Conservation (phyloP, 2,113 vertebrate species). For the Corythoichthys intestinalis region DNA sequence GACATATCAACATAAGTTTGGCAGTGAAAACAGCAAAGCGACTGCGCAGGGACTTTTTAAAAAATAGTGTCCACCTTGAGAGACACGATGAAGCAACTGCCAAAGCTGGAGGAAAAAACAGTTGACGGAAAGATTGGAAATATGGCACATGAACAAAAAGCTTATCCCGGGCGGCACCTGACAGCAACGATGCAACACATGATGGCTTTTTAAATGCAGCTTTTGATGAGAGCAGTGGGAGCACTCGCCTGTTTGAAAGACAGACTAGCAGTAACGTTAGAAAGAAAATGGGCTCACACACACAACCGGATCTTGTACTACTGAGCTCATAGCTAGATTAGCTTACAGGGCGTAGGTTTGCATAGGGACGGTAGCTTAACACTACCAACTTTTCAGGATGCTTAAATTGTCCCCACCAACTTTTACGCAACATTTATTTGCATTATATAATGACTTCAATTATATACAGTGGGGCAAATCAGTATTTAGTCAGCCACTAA, state of each 20-base stretch:
- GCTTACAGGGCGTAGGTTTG: no score
- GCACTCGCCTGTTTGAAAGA: background rate
- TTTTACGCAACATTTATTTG: no score
- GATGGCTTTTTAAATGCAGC: background rate
- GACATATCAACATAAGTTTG: background rate
- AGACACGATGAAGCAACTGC: background rate
- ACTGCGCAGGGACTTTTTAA: background rate
- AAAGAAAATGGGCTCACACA: no score
- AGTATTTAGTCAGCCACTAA: no score
- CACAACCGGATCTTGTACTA: no score
- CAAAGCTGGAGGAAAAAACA: background rate
- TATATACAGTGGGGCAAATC: no score
- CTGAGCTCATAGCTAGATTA: no score
- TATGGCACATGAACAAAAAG: background rate
- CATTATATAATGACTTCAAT: no score
- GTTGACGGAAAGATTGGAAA: slow-evolving; percentile 2
- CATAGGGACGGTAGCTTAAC: no score
- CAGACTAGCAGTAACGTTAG: background rate
- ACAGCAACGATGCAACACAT: background rate
- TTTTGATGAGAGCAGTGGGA: background rate
- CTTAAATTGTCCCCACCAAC: no score
- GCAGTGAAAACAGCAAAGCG: background rate
- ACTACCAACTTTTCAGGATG: no score
- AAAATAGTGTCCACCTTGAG: background rate
- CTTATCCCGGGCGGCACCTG: background rate